Evolutionary conservation across 2,797 vertebrate species (phyloP).

Genomic region (Mallotus villosus): DNA sequence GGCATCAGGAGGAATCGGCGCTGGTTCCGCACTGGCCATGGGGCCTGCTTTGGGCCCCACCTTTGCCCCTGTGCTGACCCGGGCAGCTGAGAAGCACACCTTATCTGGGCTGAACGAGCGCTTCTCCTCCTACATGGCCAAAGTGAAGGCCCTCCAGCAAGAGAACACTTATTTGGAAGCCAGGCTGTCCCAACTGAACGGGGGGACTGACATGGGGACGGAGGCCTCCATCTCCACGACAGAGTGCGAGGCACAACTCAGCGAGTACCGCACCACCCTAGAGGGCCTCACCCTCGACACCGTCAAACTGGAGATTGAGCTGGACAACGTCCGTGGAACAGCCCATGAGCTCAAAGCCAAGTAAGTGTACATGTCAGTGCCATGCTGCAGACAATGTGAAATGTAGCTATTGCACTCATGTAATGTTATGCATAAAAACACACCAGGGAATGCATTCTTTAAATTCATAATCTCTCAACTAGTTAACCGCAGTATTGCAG

Average conservation of each 20-base stretch:
- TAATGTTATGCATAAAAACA: neutral
- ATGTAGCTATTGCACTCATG: too few relatives aligned
- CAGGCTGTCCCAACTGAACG: conserved; percentile 62
- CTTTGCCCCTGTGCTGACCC: conserved; percentile 50
- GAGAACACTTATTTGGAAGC: conserved; percentile 64
- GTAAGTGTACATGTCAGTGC: conserved; percentile 36
- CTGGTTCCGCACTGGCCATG: conserved; percentile 44
- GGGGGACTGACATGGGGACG: conserved; percentile 52
- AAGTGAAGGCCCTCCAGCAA: conserved; percentile 57
- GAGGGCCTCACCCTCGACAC: conserved; percentile 64
- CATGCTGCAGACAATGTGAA: neutral
- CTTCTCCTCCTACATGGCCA: conserved; percentile 63
- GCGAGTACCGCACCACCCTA: conserved; percentile 59
- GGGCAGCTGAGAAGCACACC: conserved; percentile 61
- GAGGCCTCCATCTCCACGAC: conserved; percentile 50
- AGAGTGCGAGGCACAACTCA: conserved; percentile 63
- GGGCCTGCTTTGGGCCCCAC: conserved; percentile 30
- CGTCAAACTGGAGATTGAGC: conserved; percentile 65
- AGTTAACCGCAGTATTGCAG: too few relatives aligned
- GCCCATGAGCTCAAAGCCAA: conserved; percentile 69
- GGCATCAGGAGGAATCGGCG: conserved; percentile 54
- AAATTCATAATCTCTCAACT: too few relatives aligned
- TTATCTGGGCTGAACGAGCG: conserved; percentile 63
- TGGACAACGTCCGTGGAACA: conserved; percentile 64
- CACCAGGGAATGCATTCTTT: too few relatives aligned